Evolutionary conservation across 2,888 invertebrate species (phyloP), one percentile per base, ranked within the genome.

Genomic region (Neoascia interrupta): DNA sequence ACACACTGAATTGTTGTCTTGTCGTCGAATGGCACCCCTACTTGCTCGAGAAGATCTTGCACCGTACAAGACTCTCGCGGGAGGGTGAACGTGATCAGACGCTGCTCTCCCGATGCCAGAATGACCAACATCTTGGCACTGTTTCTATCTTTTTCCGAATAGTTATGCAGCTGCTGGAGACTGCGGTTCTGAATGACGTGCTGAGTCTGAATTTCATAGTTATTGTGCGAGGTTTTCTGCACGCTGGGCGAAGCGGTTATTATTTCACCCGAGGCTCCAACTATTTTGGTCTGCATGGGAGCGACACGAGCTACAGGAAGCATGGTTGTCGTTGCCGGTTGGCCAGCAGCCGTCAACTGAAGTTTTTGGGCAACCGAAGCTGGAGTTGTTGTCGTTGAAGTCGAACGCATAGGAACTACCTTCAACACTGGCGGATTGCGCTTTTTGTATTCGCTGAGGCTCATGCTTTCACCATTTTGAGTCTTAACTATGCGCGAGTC

Each of bases 41-140:
- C 94, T 91, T 95, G 95, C 86, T 95, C 95, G 70, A 95, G 89
- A 81, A 95, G 92, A 89, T 95, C 95, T 86, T 94, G 93, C 58
- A 95, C 93, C 0, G 95, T 95, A 87, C 95, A 95, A 80, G 94
- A 93, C 86, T 95, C 95, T 84, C 94, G 93, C 5, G 95, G 95
- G 83, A 95, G 90, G 61, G 95, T 95, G 86, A 95, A 95, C 6
- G 95, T 95, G 60, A 95, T 95, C 73, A 95, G 90, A 85, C 95
- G 91, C 87, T 95, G 95, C 88, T 95, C 95, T 10, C 94, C 94
- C 81, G 92, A 94, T 83, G 92, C 92, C 60, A 95, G 89, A 81
- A 94, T 92, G 36, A 95, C 94, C 84, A 95, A 90, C 95, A 95
- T 95, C 87, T 94, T 92, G 5, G 94, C 94, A 10, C 94, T 94